Base-by-base conservation (phyloP, 2,888 invertebrate species). In the Tinea trinotella region DNA sequence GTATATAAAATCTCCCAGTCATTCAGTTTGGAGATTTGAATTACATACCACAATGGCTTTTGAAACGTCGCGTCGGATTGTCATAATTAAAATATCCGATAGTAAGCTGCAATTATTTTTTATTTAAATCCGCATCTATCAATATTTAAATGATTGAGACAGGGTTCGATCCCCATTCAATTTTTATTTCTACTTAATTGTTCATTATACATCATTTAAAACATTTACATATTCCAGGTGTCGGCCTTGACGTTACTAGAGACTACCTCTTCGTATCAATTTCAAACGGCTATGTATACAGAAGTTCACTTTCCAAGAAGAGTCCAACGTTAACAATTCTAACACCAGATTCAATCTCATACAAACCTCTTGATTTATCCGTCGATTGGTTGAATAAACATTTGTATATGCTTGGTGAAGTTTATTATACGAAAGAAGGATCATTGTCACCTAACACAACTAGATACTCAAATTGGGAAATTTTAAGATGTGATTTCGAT, bases 351-450 rank as follows among this genome's bases (percentile, higher is more conserved):
- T 87, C 87, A 52, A 85, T 88, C 9, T 85, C 88, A 52, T 91
- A 91, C 66, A 87, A 87, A 56, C 93, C 94, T 0, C 70, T 91
- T 52, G 91, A 91, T 59, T 67, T 95, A 6, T 92, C 94, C 1
- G 89, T 96, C 0, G 98, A 98, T 74, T 98, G 97, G 97, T 79
- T 98, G 30, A 94, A 95, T 66, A 89, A 92, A 57, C 91, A 93
- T 56, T 83, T 97, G 1, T 97, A 96, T 65, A 89, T 97, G 54
- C 87, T 96, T 22, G 94, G 93, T 0, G 91, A 93, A 74, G 89
- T 91, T 5, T 84, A 87, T 40, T 88, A 90, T 61, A 69, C 68
- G 1, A 74, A 70, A 57, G 74, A 74, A 55, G 70, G 69, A 30
- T 60, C 63, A 7, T 66, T 62, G 48, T 70, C 70, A 57, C 65